Evolutionary conservation across 2,113 vertebrate species (phyloP).

Genomic region (Perca flavescens): DNA sequence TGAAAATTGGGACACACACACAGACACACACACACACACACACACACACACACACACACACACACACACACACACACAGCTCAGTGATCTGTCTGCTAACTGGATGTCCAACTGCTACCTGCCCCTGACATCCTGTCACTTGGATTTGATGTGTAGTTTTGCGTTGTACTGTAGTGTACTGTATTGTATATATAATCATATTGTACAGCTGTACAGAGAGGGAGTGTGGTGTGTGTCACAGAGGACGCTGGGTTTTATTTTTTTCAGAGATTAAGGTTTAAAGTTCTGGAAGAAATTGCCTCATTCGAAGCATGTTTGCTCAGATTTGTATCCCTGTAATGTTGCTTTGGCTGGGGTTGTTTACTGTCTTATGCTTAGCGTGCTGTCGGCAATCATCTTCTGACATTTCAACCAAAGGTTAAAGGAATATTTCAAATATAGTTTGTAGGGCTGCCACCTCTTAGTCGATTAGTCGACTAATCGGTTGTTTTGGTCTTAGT

Average conservation of each 20-base stretch:
- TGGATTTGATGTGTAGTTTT: constrained; percentile 55
- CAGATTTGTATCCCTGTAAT: constrained; percentile 29
- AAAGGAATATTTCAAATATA: constrained; percentile 16
- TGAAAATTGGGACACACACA: constrained; percentile 62
- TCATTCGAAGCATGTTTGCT: constrained; percentile 61
- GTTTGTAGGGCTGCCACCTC: no score
- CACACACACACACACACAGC: constrained; percentile 14
- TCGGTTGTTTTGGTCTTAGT: no score
- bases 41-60: constrained; percentile 25
- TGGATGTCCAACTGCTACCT: constrained; percentile 59
- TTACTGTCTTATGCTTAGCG: constrained; percentile 43
- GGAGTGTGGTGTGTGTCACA: constrained; percentile 34
- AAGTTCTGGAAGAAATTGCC: constrained; percentile 6
- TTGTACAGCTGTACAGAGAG: constrained; percentile 75
- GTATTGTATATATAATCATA: constrained; percentile 66
- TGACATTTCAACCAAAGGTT: constrained; percentile 55
- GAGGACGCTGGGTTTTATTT: constrained; percentile 29
- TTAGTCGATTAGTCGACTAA: no score
- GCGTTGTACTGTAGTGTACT: constrained; percentile 56
- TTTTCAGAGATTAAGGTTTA: constrained; percentile 32
- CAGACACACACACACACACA: constrained; percentile 10
- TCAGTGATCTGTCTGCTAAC: constrained; percentile 52
- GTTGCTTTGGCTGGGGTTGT: constrained; percentile 66
- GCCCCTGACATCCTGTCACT: constrained; percentile 24
- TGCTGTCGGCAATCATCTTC: constrained; percentile 38